These are phyloP conservation scores for Athalia circularis DNA, from an alignment of 2,888 invertebrate species.

Conservation along the genomic window DNA sequence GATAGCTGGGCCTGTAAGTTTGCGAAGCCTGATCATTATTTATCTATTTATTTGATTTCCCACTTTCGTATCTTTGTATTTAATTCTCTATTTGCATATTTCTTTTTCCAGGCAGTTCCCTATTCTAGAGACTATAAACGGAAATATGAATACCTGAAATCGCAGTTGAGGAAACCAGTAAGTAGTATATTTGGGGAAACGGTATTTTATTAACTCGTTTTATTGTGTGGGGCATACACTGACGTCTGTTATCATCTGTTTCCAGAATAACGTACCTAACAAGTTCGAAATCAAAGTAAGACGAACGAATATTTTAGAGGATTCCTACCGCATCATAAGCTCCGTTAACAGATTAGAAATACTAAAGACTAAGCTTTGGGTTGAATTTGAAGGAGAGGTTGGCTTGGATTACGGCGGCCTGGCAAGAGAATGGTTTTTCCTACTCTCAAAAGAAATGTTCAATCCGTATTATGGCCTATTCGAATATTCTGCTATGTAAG, in stretches of 20 bases:
- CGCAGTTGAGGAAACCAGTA: constrained; percentile 96
- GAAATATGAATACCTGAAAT: constrained; percentile 98
- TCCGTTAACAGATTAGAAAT: constrained; percentile 92
- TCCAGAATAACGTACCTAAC: constrained; percentile 95
- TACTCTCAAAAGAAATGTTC: constrained; percentile 99
- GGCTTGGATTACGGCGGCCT: constrained; percentile 97
- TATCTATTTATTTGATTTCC: neutral
- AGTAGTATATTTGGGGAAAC: constrained; percentile 64
- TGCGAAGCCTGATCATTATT: neutral
- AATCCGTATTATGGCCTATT: constrained; percentile 99
- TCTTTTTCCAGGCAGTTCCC: constrained; percentile 87
- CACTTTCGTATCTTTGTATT: neutral
- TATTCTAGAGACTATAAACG: constrained; percentile 99
- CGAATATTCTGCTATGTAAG: constrained; percentile 98
- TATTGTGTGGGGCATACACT: neutral
- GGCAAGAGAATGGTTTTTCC: constrained; percentile 98
- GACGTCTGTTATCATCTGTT: constrained; percentile 59
- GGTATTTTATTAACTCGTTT: neutral
- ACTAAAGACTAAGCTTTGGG: constrained; percentile 98
- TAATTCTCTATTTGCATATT: neutral
- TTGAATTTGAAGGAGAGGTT: constrained; percentile 98
- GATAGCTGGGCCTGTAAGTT: constrained; percentile 91
- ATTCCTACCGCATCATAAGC: constrained; percentile 96
- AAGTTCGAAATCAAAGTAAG: constrained; percentile 98
- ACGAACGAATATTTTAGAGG: constrained; percentile 94